Evolutionary conservation across 2,888 invertebrate genomes (phyloP).

Genomic region (Nesidiocoris tenuis): DNA sequence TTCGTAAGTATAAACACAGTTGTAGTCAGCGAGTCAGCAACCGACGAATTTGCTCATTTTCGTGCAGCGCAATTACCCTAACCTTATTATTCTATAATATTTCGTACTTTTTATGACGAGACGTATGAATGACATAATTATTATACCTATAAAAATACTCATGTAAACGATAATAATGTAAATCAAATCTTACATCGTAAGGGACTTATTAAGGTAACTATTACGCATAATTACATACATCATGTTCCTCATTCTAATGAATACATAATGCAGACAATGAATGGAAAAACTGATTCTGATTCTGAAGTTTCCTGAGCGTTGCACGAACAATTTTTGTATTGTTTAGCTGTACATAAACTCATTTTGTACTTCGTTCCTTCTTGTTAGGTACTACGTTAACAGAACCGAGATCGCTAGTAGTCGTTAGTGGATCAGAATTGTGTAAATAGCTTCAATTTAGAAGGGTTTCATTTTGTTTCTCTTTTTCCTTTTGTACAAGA

Average conservation of each 20-base stretch:
- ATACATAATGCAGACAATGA: not conserved
- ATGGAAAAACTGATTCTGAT: not conserved
- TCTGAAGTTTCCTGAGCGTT: not conserved
- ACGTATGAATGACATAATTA: not conserved
- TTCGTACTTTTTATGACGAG: not conserved
- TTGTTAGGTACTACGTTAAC: not conserved
- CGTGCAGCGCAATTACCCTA: not conserved
- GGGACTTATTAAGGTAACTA: not conserved
- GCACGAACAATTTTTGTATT: not conserved
- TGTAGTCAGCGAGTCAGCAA: not conserved
- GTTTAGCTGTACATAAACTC: not conserved
- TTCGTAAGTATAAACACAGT: not conserved
- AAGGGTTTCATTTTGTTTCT: no score
- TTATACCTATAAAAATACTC: not conserved
- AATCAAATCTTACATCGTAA: not conserved
- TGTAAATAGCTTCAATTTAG: not conserved
- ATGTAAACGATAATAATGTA: not conserved
- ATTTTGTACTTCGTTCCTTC: not conserved
- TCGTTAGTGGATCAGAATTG: not conserved
- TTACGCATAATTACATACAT: not conserved
- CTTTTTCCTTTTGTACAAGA: not conserved
- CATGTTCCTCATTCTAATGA: not conserved
- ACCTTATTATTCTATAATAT: not conserved
- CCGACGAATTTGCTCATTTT: not conserved
- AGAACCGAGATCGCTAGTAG: not conserved